A percentile compares a stretch with the other conserved stretches of the same genome.
phyloP scores from a whole-genome alignment of 1,140 invertebrate genomes.

The Streblospio benedicti region DNA sequence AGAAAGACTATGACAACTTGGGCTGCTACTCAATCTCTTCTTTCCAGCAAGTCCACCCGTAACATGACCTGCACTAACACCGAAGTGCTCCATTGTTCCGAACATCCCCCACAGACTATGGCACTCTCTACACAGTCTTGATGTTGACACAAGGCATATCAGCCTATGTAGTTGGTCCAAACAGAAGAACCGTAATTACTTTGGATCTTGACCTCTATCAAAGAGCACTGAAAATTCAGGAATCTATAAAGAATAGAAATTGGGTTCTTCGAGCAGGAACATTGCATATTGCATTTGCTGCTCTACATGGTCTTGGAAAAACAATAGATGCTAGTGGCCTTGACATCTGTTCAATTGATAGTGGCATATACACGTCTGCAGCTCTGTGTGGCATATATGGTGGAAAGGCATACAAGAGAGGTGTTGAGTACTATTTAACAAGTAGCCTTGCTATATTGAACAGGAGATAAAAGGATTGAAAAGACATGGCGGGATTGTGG shows the following conservation, averaged over 20 bases:
- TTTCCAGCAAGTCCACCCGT: no score
- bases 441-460: neutral
- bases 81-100: neutral
- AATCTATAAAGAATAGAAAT: neutral
- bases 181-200: neutral
- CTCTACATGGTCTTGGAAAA: neutral
- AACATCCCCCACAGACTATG: neutral
- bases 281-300: neutral
- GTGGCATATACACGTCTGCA: conserved; percentile 4
- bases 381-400: neutral
- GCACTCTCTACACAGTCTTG: neutral
- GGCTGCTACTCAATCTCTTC: no score
- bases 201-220: neutral
- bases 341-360: neutral
- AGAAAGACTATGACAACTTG: no score
- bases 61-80: no score
- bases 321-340: neutral
- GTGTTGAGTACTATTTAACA: conserved; percentile 3
- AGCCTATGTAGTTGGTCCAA: neutral
- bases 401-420: neutral
- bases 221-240: neutral
- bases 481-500: no score
- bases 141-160: neutral
- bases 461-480: no score
- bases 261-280: neutral